A percentile compares a stretch with the other conserved stretches of the same genome.
phyloP scores from a whole-genome alignment of 1,140 invertebrate species.

The Neoseiulus cucumeris region DNA sequence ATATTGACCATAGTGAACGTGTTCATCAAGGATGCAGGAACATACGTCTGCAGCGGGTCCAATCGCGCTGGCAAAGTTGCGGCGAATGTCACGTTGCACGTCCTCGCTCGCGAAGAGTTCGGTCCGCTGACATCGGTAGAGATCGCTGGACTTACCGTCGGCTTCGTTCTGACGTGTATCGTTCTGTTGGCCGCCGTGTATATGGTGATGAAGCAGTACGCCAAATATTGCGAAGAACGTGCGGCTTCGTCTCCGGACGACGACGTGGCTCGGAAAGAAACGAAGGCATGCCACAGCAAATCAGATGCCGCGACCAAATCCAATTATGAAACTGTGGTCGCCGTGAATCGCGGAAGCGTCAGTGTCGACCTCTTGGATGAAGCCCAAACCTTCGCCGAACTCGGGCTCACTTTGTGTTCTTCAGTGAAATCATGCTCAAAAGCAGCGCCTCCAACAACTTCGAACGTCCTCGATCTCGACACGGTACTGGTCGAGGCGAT shows the following conservation, averaged over 20 bases:
- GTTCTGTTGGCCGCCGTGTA: neutral
- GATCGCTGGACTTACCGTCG: neutral
- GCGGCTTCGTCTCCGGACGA: neutral
- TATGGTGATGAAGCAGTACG: conserved; percentile 7
- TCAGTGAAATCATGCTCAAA: no score
- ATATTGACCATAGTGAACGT: conserved; percentile 62
- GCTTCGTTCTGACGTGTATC: neutral
- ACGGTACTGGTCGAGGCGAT: neutral
- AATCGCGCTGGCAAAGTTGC: conserved; percentile 77
- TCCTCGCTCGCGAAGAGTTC: conserved; percentile 39
- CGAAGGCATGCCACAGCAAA: no score
- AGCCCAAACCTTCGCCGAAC: no score
- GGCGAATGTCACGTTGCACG: conserved; percentile 67
- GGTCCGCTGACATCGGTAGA: conserved; percentile 33
- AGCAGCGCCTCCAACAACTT: no score
- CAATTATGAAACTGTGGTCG: no score
- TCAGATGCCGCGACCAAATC: no score
- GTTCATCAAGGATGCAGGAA: conserved; percentile 57
- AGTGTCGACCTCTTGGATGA: no score
- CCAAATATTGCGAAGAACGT: neutral
- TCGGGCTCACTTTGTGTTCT: no score
- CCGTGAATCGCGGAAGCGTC: no score
- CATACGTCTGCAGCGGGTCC: conserved; percentile 48
- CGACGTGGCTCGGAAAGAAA: no score
- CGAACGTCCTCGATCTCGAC: no score